phyloP scores from a whole-genome alignment of 1,140 invertebrate species.

The Drosophila nigromelanica region DNA sequence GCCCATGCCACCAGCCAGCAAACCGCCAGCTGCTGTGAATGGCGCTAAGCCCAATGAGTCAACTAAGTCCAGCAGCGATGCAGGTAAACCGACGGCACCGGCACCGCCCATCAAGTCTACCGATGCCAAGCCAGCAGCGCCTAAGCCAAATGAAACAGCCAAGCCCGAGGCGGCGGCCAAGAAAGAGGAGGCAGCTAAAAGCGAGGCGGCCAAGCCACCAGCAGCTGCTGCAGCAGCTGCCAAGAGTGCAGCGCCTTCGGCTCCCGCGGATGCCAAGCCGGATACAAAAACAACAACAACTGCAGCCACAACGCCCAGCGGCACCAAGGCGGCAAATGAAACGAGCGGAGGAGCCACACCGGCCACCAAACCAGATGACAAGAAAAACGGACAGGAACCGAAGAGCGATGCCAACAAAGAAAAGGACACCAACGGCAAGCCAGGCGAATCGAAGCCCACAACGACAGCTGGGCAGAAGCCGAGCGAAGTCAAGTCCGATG shows the following conservation, averaged over 20 bases:
- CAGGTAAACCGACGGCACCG: conserved; percentile 65
- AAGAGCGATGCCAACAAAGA: conserved; percentile 55
- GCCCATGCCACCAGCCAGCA: conserved; percentile 37
- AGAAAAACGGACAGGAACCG: conserved; percentile 55
- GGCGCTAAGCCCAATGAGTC: conserved; percentile 24
- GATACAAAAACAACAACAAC: conserved; percentile 50
- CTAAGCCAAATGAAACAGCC: conserved; percentile 61
- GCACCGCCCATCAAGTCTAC: conserved; percentile 68
- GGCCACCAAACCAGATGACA: conserved; percentile 67
- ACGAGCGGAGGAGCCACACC: conserved; percentile 44
- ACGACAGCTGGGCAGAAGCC: conserved; percentile 28
- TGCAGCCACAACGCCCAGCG: conserved; percentile 22
- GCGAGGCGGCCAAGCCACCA: conserved; percentile 57
- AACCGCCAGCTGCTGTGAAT: conserved; percentile 43
- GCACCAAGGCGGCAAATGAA: conserved; percentile 63
- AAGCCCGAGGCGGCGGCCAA: conserved; percentile 76
- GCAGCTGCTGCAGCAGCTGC: conserved; percentile 43
- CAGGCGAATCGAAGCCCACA: conserved; percentile 27
- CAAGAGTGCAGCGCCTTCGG: conserved; percentile 70
- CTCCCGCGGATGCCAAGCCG: conserved; percentile 72
- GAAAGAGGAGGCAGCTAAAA: conserved; percentile 71
- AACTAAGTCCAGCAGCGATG: conserved; percentile 49
- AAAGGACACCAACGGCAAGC: conserved; percentile 43
- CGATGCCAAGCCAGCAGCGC: conserved; percentile 69
- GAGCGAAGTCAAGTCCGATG: conserved; percentile 47